phyloP scores from a whole-genome alignment of 1,140 invertebrate genomes.

The Phortica variegata region DNA sequence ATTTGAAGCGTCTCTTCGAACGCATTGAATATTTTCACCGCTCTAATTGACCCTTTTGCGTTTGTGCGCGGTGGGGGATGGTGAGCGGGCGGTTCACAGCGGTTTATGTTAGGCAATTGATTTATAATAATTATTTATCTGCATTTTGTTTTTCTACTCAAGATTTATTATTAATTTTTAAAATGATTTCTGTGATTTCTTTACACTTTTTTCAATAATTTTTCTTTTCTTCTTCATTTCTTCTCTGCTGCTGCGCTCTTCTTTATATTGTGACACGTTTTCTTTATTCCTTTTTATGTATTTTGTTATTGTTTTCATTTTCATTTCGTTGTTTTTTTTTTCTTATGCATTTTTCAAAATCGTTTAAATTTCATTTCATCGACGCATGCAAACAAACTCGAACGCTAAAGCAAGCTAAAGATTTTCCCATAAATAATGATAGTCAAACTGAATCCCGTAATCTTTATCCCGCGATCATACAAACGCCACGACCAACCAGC shows the following conservation, averaged over 20 bases:
- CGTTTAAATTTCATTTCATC: constrained; percentile 6
- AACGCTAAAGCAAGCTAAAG: constrained; percentile 23
- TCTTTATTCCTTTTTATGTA: constrained; percentile 8
- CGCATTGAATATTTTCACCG: no score
- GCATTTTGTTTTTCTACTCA: no score
- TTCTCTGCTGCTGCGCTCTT: constrained; percentile 16
- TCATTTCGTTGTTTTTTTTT: constrained; percentile 16
- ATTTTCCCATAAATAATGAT: constrained; percentile 25
- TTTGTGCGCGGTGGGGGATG: no score
- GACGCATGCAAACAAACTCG: neutral
- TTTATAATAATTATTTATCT: no score
- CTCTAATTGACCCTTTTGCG: no score
- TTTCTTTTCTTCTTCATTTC: constrained; percentile 16
- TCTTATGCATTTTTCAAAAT: constrained; percentile 5
- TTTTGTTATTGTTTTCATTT: constrained; percentile 14
- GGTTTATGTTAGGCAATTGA: no score
- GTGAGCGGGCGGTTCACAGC: no score
- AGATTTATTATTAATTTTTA: no score
- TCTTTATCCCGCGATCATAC: no score
- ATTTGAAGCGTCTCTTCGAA: neutral
- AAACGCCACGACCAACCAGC: constrained; percentile 28
- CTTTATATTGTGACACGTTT: neutral
- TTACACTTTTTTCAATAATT: constrained; percentile 19
- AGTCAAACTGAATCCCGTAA: no score
- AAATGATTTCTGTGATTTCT: no score